These are phyloP conservation scores for Coronaproctus castanopsis DNA, from an alignment of 2,888 invertebrate species.

Conservation along the genomic window DNA sequence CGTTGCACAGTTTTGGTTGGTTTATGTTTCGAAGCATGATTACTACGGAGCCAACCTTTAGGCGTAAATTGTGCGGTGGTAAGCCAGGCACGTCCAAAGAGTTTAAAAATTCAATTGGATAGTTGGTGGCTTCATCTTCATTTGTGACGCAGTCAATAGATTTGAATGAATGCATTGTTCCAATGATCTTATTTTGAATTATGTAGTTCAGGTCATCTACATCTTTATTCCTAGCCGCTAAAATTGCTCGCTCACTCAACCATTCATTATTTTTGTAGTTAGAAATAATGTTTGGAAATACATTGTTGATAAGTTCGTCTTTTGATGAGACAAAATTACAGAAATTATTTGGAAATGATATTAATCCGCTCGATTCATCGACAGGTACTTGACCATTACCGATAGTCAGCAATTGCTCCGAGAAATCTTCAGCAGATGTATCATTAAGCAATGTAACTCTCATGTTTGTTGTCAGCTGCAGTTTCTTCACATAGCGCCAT, in stretches of 20 bases:
- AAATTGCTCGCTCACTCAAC: slow-evolving; percentile 22
- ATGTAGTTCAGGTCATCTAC: slow-evolving; percentile 7
- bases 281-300: slow-evolving; percentile 3
- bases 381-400: slow-evolving; percentile 23
- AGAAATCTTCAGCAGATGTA: not conserved
- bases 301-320: slow-evolving; percentile 13
- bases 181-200: not conserved
- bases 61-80: not conserved
- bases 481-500: not conserved
- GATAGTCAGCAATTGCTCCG: slow-evolving; percentile 17
- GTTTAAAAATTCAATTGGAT: slow-evolving; percentile 14
- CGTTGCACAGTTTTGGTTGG: slow-evolving; percentile 7
- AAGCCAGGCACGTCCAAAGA: slow-evolving; percentile 7
- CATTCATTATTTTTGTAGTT: slow-evolving; percentile 11
- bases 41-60: slow-evolving; percentile 2
- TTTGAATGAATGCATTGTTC: not conserved
- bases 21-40: slow-evolving; percentile 5
- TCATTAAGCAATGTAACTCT: slow-evolving; percentile 19
- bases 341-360: slow-evolving; percentile 23
- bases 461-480: slow-evolving; percentile 5
- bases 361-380: slow-evolving; percentile 23
- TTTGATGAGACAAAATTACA: slow-evolving; percentile 21
- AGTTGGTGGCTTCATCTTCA: slow-evolving; percentile 6
- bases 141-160: slow-evolving; percentile 8
- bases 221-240: slow-evolving; percentile 20